These are phyloP conservation scores for Myopa tessellatipennis DNA, from an alignment of 2,888 invertebrate genomes.

Conservation along the genomic window DNA sequence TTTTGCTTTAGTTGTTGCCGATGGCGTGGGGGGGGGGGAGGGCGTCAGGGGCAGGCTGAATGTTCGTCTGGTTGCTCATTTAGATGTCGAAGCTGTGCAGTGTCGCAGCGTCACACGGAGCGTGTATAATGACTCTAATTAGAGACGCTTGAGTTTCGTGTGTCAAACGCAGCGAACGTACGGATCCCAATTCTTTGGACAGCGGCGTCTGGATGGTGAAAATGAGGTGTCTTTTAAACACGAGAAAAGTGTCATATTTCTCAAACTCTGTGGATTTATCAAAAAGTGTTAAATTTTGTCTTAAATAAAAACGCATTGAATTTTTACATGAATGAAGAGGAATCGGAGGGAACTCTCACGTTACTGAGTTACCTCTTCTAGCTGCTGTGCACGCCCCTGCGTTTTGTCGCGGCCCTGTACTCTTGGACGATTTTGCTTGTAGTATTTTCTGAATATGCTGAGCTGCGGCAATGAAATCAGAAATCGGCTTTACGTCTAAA, in stretches of 20 bases:
- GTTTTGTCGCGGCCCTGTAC: too few relatives aligned
- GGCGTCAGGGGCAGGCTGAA: background rate
- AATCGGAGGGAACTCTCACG: too few relatives aligned
- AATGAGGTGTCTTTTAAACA: background rate
- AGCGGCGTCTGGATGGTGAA: background rate
- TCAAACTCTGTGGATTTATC: too few relatives aligned
- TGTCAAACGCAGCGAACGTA: constrained; percentile 23
- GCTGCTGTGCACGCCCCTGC: too few relatives aligned
- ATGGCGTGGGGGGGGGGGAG: constrained; percentile 36
- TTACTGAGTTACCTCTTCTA: too few relatives aligned
- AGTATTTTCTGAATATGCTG: background rate
- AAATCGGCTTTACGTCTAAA: constrained; percentile 14
- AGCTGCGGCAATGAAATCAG: background rate
- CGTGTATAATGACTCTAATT: constrained; percentile 68
- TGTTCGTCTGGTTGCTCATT: background rate
- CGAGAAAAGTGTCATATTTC: too few relatives aligned
- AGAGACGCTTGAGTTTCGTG: constrained; percentile 57
- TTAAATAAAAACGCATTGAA: too few relatives aligned
- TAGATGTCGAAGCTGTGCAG: constrained; percentile 50
- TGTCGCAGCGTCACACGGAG: constrained; percentile 57
- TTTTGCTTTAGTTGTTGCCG: constrained; percentile 40
- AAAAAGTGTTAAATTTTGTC: too few relatives aligned
- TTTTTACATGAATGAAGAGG: too few relatives aligned
- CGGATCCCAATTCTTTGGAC: background rate
- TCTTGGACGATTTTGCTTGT: background rate